Evolutionary conservation across 2,888 invertebrate genomes (phyloP), one percentile per base, ranked within the genome.

Genomic region (Ashinkailepas kermadecensis): DNA sequence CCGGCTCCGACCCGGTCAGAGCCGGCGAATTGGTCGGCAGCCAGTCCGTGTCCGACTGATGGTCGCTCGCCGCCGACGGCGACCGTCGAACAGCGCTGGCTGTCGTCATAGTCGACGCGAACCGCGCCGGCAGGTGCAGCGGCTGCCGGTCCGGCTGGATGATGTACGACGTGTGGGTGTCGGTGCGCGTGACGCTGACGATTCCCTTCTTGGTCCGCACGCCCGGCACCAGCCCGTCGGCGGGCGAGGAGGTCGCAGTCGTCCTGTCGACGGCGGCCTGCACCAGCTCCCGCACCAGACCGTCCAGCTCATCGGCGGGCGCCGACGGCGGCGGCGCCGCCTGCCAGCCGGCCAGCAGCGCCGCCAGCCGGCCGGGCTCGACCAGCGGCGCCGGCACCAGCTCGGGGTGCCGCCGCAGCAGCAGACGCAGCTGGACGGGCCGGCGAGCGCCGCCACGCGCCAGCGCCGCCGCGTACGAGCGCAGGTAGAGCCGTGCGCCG

Each of bases 171-270:
- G 83, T 81, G 11, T 78, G 64, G 54, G 82, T 82, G n/a, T 82
- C 82, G 15, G 82, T 81, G 25, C 82, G 57, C 25, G 80, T 57
- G 23, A 80, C 81, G 23, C 83, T 84, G 74, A 79, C 74, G 21
- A 82, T 83, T 10, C 82, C 83, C 56, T 82, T 83, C 21, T 81
- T 81, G 81, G 82, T 70, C 39, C 83, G 83, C 80, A 80, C 81
- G 54, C 80, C 81, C 39, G 81, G 54, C n/a, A 80, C 81, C 54
- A 10, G 23, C 10, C 23, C 25, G 8, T 8, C 6, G 67, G 12
- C 25, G 7, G 8, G 18, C 39, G 12, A 11, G 7, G 54, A 1
- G 12, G 39, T 1, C 54, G 54, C 9, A 15, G 6, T 8, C 21
- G 70, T 54, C 70, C 70, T 39, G 39, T 18, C 54, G 8, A 54